Evolutionary conservation across 2,113 vertebrate species (phyloP).

Genomic region (Chitala chitala): DNA sequence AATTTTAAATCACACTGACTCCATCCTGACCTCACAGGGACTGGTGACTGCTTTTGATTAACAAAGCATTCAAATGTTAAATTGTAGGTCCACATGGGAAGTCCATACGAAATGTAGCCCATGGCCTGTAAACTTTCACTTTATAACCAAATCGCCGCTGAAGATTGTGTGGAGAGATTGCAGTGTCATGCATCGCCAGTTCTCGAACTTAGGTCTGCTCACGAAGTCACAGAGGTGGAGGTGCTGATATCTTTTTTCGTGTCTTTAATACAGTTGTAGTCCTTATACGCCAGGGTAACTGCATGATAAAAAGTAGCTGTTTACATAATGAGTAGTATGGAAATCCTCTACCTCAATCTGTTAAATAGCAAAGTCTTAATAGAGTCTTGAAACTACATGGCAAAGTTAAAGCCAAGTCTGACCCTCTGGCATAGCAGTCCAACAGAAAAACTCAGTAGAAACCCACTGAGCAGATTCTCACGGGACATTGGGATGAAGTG

Average conservation of each 20-base stretch:
- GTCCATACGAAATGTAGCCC: background rate
- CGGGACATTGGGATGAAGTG: background rate
- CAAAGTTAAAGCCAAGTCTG: background rate
- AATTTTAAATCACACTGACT: conserved; percentile 1
- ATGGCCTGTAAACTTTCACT: background rate
- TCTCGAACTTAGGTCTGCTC: background rate
- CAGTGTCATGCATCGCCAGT: background rate
- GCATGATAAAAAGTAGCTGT: background rate
- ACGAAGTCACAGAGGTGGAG: background rate
- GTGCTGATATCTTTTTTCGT: background rate
- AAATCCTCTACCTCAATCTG: background rate
- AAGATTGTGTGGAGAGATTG: background rate
- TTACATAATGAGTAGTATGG: background rate
- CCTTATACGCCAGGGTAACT: background rate
- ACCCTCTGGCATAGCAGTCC: background rate
- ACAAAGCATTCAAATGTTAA: background rate
- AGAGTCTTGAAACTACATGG: background rate
- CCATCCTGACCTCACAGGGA: too few relatives aligned
- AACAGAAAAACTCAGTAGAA: background rate
- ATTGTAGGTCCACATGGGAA: background rate
- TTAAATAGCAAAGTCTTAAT: background rate
- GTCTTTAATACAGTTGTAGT: background rate
- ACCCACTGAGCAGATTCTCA: background rate
- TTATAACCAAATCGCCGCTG: background rate
- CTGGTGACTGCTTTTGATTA: conserved; percentile 7